Percentiles rank a stretch among this genome's conserved stretches.
phyloP scores from a whole-genome alignment of 2,113 vertebrate genomes.

The Lamprologus tigripictilis region DNA sequence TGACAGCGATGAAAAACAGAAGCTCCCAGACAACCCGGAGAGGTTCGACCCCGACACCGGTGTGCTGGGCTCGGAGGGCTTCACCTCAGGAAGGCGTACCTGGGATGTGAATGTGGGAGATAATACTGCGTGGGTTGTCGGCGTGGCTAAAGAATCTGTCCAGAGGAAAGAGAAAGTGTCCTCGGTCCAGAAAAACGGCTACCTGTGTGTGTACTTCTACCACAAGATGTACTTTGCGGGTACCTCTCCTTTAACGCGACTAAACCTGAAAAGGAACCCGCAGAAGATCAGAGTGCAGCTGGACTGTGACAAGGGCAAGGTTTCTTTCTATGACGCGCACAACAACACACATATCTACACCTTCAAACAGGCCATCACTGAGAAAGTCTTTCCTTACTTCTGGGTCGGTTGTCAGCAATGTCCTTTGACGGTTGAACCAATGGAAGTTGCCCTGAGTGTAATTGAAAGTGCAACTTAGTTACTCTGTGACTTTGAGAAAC shows the following conservation, averaged over 20 bases:
- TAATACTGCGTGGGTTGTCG: slow-evolving; percentile 60
- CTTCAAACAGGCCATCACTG: slow-evolving; percentile 58
- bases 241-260: slow-evolving; percentile 54
- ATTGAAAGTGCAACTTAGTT: neutral
- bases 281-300: slow-evolving; percentile 50
- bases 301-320: slow-evolving; percentile 53
- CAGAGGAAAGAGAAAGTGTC: slow-evolving; percentile 57
- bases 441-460: slow-evolving; percentile 25
- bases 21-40: slow-evolving; percentile 61
- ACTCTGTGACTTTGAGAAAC: neutral
- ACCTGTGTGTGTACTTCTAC: slow-evolving; percentile 64
- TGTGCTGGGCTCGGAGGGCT: slow-evolving; percentile 46
- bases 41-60: slow-evolving; percentile 56
- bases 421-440: slow-evolving; percentile 43
- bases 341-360: slow-evolving; percentile 54
- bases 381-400: slow-evolving; percentile 63
- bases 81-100: slow-evolving; percentile 41
- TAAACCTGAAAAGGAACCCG: slow-evolving; percentile 45
- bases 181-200: slow-evolving; percentile 57
- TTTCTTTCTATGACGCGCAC: slow-evolving; percentile 44
- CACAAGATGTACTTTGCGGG: slow-evolving; percentile 67
- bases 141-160: slow-evolving; percentile 57
- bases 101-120: slow-evolving; percentile 65
- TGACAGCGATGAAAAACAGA: slow-evolving; percentile 53
- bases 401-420: slow-evolving; percentile 60